phyloP scores from a whole-genome alignment of 2,113 vertebrate genomes.

The Periophthalmodon schlosseri region DNA sequence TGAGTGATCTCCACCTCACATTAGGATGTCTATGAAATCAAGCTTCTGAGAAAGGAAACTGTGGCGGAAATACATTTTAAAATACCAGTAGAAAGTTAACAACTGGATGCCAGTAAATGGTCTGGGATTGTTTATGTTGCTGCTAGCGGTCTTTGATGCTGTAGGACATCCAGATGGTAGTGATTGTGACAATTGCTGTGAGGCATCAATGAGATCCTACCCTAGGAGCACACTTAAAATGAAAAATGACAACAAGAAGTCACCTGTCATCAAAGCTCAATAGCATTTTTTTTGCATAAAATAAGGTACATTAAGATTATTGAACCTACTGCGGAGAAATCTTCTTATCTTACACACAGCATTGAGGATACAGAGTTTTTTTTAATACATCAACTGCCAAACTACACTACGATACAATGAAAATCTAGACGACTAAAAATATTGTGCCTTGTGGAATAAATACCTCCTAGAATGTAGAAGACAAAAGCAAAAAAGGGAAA shows the following conservation, averaged over 20 bases:
- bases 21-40: conserved; percentile 27
- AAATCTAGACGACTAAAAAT: too few relatives aligned
- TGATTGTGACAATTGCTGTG: conserved; percentile 41
- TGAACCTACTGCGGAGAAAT: too few relatives aligned
- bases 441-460: background rate
- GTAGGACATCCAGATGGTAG: conserved; percentile 54
- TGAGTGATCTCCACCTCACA: conserved; percentile 2
- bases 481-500: background rate
- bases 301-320: too few relatives aligned
- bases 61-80: conserved; percentile 26
- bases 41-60: conserved; percentile 28
- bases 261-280: background rate
- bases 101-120: conserved; percentile 50
- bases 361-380: too few relatives aligned
- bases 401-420: background rate
- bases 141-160: conserved; percentile 46
- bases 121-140: conserved; percentile 51
- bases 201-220: conserved; percentile 23
- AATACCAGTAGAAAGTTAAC: conserved; percentile 21
- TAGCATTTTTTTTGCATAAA: too few relatives aligned
- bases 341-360: too few relatives aligned
- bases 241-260: conserved; percentile 3
- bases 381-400: too few relatives aligned
- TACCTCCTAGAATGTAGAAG: background rate
- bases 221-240: conserved; percentile 26